phyloP scores from a whole-genome alignment of 2,113 vertebrate species.

The Hemicordylus capensis region DNA sequence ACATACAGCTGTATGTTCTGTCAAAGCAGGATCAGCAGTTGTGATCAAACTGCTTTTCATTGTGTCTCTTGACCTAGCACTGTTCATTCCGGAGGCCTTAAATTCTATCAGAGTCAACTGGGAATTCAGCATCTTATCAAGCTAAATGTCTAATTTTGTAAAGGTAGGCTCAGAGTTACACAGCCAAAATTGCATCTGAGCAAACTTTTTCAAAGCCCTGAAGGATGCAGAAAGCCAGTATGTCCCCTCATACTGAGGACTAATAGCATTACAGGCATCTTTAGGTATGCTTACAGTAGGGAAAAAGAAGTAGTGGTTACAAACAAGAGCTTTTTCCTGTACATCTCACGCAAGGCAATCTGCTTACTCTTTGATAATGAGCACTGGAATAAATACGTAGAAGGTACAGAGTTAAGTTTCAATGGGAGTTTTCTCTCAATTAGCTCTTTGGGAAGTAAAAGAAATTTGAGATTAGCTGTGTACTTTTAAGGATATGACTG shows the following conservation, averaged over 20 bases:
- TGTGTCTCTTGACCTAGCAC: neutral
- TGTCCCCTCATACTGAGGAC: neutral
- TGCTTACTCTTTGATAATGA: neutral
- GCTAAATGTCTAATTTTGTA: neutral
- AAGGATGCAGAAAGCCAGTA: neutral
- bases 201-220: neutral
- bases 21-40: neutral
- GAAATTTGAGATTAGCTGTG: neutral
- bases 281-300: neutral
- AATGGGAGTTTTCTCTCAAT: neutral
- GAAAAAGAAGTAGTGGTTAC: neutral
- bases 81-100: neutral
- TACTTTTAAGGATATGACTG: neutral
- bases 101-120: neutral
- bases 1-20: neutral
- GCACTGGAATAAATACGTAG: neutral
- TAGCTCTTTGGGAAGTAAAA: neutral
- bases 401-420: neutral
- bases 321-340: neutral
- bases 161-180: neutral
- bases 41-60: conserved; percentile 6
- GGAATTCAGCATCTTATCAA: neutral
- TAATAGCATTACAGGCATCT: neutral
- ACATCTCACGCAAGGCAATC: neutral
- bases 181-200: neutral